phyloP scores from a whole-genome alignment of 2,888 invertebrate species.

The Gandaritis pyraliata region DNA sequence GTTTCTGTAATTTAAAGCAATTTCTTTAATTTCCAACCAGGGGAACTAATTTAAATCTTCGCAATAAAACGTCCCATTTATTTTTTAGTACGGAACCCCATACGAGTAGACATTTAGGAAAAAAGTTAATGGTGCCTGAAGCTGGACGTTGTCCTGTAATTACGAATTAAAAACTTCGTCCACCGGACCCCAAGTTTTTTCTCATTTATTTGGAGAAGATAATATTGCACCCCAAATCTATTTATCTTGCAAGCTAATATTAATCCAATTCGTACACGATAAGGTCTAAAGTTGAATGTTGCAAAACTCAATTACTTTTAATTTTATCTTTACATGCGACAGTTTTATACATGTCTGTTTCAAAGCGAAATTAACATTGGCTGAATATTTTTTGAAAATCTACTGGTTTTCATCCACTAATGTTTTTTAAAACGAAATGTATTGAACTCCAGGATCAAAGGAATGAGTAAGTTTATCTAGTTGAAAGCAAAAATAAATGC shows the following conservation, averaged over 20 bases:
- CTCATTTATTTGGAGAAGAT: slow-evolving; percentile 81
- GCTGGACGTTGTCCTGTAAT: slow-evolving; percentile 82
- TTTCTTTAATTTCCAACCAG: slow-evolving; percentile 46
- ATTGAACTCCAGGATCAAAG: slow-evolving; percentile 30
- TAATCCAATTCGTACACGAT: slow-evolving; percentile 39
- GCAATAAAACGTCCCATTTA: slow-evolving; percentile 69
- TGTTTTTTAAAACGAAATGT: slow-evolving; percentile 8
- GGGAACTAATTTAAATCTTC: slow-evolving; percentile 67
- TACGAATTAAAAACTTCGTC: slow-evolving; percentile 83
- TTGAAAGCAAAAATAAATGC: slow-evolving; percentile 19
- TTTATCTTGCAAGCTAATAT: slow-evolving; percentile 36
- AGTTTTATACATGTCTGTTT: slow-evolving; percentile 67
- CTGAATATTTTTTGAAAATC: slow-evolving; percentile 41
- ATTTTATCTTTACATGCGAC: slow-evolving; percentile 75
- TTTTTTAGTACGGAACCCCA: slow-evolving; percentile 62
- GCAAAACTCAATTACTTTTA: slow-evolving; percentile 71
- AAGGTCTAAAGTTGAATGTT: slow-evolving; percentile 54
- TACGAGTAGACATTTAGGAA: slow-evolving; percentile 73
- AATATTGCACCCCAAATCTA: slow-evolving; percentile 75
- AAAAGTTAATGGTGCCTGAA: slow-evolving; percentile 83
- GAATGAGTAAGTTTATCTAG: slow-evolving; percentile 15
- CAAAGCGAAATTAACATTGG: slow-evolving; percentile 72
- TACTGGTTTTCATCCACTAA: slow-evolving; percentile 40
- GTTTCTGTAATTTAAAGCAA: slow-evolving; percentile 31
- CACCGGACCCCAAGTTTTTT: slow-evolving; percentile 77